Base-by-base conservation (phyloP, 2,113 vertebrate genomes). In the Bubo scandiacus region DNA sequence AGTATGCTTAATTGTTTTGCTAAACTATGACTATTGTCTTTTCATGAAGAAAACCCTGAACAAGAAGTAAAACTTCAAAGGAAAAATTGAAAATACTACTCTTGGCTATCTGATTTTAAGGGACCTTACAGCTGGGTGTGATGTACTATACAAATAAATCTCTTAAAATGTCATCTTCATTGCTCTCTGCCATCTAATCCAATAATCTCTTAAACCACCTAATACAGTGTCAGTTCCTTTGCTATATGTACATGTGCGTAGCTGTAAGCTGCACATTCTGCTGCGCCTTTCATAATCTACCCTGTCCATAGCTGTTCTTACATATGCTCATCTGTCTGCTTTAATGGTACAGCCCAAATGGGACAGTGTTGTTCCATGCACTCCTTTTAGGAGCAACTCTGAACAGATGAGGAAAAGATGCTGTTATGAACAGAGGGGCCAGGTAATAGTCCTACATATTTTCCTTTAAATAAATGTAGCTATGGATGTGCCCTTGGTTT, bases 401-500 rank as follows among this genome's bases (percentile, higher is more conserved):
- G 61, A 30, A 8, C 18, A 82, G 32, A 6, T 19, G 36, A 58
- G 36, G 57, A 61, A 38, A 52, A 73, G 11, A 27, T 51, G 30
- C 21, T 30, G 29, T 9, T 67, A 7, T 18, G 5, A 54, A 21
- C n/a, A 26, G 78, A 51, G 58, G 21, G 84, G 34, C 38, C n/a
- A 26, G 0, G 0, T 6, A 11, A 6, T 0, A 55, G 5, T 27
- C 27, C 25, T 29, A 1, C 3, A 1, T 38, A 7, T 90, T 87
- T 59, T 81, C 15, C 59, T 81, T 36, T 65, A 51, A 81, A 73
- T n/a, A 47, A 21, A 25, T 26, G 13, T 12, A 65, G 22, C 8
- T 57, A 12, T 18, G 20, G 10, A 5, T 23, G 12, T 25, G 11
- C 22, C 54, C 68, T 51, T 49, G n/a, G 42, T 42, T 81, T 51